These are phyloP conservation scores for Agriotes lineatus DNA, from an alignment of 2,888 invertebrate species.

Conservation along the genomic window DNA sequence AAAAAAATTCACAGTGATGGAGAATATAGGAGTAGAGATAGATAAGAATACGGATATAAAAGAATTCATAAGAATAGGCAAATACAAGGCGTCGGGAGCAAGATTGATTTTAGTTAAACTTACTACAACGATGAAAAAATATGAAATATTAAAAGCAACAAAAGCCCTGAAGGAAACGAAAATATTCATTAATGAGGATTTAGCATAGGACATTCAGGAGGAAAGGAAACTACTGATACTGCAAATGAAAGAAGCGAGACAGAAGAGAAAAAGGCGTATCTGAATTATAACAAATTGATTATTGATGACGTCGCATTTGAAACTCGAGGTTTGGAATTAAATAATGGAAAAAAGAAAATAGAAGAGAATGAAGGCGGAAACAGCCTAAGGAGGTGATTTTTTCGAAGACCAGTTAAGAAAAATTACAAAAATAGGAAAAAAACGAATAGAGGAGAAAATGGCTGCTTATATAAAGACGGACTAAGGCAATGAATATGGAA, in stretches of 20 bases:
- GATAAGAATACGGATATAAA: not conserved
- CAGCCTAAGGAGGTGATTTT: not conserved
- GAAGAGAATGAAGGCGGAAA: not conserved
- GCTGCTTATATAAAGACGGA: not conserved
- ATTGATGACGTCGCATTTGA: not conserved
- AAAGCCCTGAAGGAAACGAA: not conserved
- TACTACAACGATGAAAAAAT: not conserved
- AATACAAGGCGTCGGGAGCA: not conserved
- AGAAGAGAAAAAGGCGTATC: not conserved
- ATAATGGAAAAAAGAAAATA: not conserved
- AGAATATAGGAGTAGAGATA: not conserved
- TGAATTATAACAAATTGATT: conserved; percentile 4
- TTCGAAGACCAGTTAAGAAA: not conserved
- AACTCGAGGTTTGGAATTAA: not conserved
- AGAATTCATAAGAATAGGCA: not conserved
- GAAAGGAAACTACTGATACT: not conserved
- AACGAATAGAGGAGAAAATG: not conserved
- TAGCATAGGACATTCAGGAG: not conserved
- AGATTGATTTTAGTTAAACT: not conserved
- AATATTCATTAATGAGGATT: conserved; percentile 2
- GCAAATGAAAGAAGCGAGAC: conserved; percentile 5
- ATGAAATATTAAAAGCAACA: not conserved
- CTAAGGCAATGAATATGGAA: not conserved
- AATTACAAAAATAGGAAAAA: too few species aligned
- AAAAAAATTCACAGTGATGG: too few species aligned